Percentiles rank a stretch among this genome's conserved stretches.
phyloP scores from a whole-genome alignment of 2,797 vertebrate species.

The Buphagus erythrorhynchus region DNA sequence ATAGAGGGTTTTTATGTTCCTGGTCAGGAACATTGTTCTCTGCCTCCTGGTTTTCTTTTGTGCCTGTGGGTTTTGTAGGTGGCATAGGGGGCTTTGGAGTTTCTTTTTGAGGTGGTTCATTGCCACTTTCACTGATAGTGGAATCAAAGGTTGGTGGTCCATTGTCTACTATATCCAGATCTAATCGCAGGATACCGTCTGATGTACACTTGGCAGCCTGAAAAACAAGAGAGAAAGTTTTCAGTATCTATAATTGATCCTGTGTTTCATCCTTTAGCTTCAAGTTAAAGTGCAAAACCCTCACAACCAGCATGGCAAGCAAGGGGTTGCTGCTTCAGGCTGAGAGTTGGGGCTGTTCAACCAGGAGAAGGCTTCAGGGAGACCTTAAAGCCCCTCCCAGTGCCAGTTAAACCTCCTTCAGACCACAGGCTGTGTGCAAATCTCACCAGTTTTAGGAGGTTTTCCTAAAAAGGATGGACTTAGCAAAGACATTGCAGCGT shows the following conservation, averaged over 20 bases:
- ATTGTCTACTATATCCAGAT: conserved; percentile 82
- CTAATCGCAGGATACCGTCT: conserved; percentile 87
- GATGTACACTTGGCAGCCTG: conserved; percentile 86
- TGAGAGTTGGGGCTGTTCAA: background rate
- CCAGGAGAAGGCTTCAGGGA: background rate
- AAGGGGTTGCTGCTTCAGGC: background rate
- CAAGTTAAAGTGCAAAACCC: background rate
- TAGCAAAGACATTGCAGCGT: background rate
- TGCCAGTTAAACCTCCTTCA: background rate
- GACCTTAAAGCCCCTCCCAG: background rate
- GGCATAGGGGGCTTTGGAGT: conserved; percentile 71
- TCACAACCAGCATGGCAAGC: background rate
- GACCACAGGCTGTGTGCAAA: background rate
- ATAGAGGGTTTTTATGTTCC: conserved; percentile 42
- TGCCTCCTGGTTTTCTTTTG: conserved; percentile 26
- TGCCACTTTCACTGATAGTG: conserved; percentile 27
- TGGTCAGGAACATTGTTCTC: conserved; percentile 19
- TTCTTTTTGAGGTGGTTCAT: conserved; percentile 59
- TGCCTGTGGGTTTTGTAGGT: conserved; percentile 74
- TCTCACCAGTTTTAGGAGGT: background rate
- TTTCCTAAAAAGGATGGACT: conserved; percentile 19
- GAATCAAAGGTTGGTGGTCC: conserved; percentile 74
- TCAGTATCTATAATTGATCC: background rate
- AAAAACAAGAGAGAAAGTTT: background rate
- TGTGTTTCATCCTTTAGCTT: background rate